These are phyloP conservation scores for Nothocercus nigrocapillus DNA, from an alignment of 2,113 vertebrate genomes.

Conservation along the genomic window DNA sequence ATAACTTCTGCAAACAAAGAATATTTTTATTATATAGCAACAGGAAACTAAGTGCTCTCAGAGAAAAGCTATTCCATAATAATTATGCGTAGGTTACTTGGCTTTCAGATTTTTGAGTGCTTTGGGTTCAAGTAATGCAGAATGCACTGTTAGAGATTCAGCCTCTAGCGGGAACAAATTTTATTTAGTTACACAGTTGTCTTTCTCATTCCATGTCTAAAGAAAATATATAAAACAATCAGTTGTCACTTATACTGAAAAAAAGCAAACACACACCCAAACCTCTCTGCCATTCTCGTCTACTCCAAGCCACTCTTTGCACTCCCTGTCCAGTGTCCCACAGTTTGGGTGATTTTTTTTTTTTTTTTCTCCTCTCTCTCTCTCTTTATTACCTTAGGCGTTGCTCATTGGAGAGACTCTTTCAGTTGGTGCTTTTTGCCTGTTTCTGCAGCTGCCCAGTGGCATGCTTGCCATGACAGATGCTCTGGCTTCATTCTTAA, in stretches of 20 bases:
- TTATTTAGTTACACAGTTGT: background rate
- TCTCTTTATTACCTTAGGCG: background rate
- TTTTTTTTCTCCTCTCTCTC: background rate
- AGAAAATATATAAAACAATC: background rate
- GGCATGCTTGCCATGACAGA: conserved; percentile 71
- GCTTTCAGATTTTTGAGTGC: background rate
- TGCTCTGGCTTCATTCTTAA: conserved; percentile 71
- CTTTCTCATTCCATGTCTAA: background rate
- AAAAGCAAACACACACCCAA: background rate
- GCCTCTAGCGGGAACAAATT: background rate
- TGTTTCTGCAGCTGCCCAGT: conserved; percentile 68
- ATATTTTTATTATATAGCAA: background rate
- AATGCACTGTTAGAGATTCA: background rate
- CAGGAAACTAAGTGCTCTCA: background rate
- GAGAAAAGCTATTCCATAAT: background rate
- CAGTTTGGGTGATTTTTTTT: background rate
- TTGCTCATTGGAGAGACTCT: background rate
- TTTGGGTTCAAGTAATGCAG: background rate
- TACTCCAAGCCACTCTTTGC: background rate
- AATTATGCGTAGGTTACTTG: background rate
- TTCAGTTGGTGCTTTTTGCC: conserved; percentile 40
- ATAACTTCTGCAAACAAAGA: background rate
- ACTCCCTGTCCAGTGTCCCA: rapidly evolving
- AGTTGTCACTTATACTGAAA: background rate
- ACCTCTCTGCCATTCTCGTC: background rate